These are phyloP conservation scores for Caerostris darwini DNA, from an alignment of 1,140 invertebrate genomes.

Conservation along the genomic window DNA sequence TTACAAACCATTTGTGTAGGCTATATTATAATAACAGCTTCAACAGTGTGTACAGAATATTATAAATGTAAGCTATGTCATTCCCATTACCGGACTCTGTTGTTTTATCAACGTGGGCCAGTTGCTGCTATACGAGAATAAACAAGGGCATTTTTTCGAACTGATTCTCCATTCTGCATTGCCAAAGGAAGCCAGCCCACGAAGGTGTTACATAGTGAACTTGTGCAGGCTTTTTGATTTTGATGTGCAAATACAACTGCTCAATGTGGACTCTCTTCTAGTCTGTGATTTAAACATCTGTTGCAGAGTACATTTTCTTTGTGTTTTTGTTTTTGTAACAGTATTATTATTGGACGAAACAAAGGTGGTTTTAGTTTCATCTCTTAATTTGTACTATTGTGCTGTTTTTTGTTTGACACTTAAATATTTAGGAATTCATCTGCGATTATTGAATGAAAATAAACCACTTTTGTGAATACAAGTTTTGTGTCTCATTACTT, in stretches of 20 bases:
- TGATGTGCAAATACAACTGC: constrained; percentile 77
- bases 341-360: constrained; percentile 78
- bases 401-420: constrained; percentile 76
- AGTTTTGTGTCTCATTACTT: background rate
- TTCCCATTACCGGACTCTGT: constrained; percentile 27
- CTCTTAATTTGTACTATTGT: constrained; percentile 74
- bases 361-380: constrained; percentile 78
- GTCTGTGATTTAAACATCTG: constrained; percentile 78
- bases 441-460: constrained; percentile 68
- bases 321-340: constrained; percentile 75
- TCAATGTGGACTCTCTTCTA: constrained; percentile 77
- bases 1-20: constrained; percentile 14
- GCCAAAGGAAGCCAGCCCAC: constrained; percentile 65
- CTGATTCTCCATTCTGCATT: constrained; percentile 29
- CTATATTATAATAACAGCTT: constrained; percentile 20
- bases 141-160: constrained; percentile 61
- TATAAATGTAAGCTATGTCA: constrained; percentile 29
- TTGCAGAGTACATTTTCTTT: constrained; percentile 76
- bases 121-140: constrained; percentile 49
- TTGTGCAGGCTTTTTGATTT: constrained; percentile 64
- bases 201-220: background rate
- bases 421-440: constrained; percentile 73
- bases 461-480: constrained; percentile 77
- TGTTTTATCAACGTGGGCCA: background rate
- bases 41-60: constrained; percentile 41